Conservation (phyloP, 64 coral and sea anemone genomes). For the Pocillopora damicornis region DNA sequence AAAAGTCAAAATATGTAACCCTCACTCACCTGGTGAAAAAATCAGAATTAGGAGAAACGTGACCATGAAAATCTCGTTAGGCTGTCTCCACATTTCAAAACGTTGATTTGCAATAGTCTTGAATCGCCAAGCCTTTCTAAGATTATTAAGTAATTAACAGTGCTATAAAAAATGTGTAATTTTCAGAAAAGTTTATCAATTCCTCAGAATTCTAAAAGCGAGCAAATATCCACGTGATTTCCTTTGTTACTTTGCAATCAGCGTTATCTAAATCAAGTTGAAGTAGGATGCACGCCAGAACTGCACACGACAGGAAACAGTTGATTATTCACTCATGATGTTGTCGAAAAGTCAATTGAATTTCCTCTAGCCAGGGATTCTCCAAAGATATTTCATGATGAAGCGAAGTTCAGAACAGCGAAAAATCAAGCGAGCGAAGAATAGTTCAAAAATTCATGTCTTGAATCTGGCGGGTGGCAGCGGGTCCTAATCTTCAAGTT, state of each 20-base stretch:
- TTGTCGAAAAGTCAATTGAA: neutral
- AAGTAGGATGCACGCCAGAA: neutral
- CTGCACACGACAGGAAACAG: neutral
- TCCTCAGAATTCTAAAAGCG: neutral
- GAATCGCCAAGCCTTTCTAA: neutral
- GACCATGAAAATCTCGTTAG: neutral
- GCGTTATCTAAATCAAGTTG: neutral
- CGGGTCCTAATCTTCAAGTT: neutral
- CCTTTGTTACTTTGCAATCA: conserved; percentile 44
- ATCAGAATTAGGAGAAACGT: neutral
- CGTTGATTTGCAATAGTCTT: neutral
- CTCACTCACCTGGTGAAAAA: conserved; percentile 5
- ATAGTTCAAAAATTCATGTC: conserved; percentile 37
- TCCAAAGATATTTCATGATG: neutral
- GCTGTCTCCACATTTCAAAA: conserved; percentile 15
- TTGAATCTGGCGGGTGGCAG: neutral
- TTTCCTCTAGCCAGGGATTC: neutral
- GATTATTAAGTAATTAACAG: neutral
- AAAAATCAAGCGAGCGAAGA: neutral
- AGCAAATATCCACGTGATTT: neutral
- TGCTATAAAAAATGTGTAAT: neutral
- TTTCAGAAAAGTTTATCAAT: neutral
- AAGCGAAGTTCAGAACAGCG: neutral
- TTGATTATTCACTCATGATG: neutral
- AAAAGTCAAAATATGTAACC: neutral